Evolutionary conservation across 2,113 vertebrate genomes (phyloP).

Genomic region (Camelus dromedarius): DNA sequence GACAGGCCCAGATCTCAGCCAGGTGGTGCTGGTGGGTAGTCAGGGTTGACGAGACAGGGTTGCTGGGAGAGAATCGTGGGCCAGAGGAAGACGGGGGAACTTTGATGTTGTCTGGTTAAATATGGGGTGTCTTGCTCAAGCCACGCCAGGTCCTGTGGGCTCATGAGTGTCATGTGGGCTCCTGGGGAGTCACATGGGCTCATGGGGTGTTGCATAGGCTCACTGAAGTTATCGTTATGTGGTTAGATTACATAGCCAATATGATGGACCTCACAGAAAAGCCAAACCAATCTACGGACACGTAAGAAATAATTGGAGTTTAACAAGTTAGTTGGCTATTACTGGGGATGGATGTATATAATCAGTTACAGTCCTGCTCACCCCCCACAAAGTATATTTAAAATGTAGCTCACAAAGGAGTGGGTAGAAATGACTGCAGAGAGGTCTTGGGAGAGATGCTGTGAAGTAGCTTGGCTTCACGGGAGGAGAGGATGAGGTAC

Average conservation of each 20-base stretch:
- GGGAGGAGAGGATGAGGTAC: neutral
- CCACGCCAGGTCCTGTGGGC: neutral
- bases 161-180: neutral
- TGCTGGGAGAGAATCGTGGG: neutral
- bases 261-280: neutral
- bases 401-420: neutral
- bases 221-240: neutral
- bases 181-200: neutral
- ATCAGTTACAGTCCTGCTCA: neutral
- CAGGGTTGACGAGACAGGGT: neutral
- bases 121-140: accelerated
- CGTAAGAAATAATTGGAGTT: neutral
- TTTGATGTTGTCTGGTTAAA: accelerated
- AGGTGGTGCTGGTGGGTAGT: accelerated
- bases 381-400: neutral
- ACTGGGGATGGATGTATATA: accelerated
- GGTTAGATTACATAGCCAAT: neutral
- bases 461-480: neutral
- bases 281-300: neutral
- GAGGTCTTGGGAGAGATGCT: neutral
- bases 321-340: neutral
- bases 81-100: neutral
- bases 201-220: neutral
- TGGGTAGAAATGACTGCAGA: accelerated
- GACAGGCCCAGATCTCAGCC: neutral